Evolutionary conservation across 2,888 invertebrate species (phyloP).

Genomic region (Perizoma flavofasciatum): DNA sequence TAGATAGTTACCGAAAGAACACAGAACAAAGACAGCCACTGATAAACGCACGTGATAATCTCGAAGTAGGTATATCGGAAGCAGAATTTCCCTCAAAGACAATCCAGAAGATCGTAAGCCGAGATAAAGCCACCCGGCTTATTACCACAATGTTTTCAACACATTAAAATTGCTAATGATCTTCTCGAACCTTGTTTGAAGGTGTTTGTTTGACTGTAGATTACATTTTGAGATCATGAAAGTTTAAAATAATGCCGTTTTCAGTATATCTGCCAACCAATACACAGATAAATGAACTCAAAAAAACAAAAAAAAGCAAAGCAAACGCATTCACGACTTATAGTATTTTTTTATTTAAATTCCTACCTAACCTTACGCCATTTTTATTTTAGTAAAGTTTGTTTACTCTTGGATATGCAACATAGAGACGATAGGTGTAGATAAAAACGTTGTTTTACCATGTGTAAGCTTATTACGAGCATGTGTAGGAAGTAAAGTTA

Average conservation of each 20-base stretch:
- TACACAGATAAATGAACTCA: too few relatives aligned
- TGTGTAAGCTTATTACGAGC: too few relatives aligned
- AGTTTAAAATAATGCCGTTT: background rate
- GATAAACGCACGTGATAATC: conserved; percentile 29
- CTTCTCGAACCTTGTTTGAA: conserved; percentile 32
- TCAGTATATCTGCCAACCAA: too few relatives aligned
- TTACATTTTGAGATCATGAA: conserved; percentile 43
- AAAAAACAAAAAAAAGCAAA: too few relatives aligned
- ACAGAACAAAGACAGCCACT: conserved; percentile 22
- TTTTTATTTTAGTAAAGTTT: too few relatives aligned
- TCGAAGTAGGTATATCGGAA: conserved; percentile 19
- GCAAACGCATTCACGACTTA: too few relatives aligned
- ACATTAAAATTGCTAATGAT: conserved; percentile 55
- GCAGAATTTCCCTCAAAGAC: conserved; percentile 33
- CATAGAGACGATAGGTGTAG: too few relatives aligned
- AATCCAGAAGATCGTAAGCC: conserved; percentile 44
- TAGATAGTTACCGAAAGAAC: conserved; percentile 9
- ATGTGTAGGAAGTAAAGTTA: too few relatives aligned
- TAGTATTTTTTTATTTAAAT: too few relatives aligned
- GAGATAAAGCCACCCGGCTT: conserved; percentile 41
- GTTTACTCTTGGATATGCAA: too few relatives aligned
- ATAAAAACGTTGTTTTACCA: too few relatives aligned
- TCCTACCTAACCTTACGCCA: too few relatives aligned
- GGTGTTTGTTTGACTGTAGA: conserved; percentile 40
- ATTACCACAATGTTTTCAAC: conserved; percentile 50